Percentiles rank a stretch among this genome's conserved stretches.
These are phyloP conservation scores for Scotopteryx bipunctaria DNA, from an alignment of 2,888 invertebrate species.

Conservation along the genomic window DNA sequence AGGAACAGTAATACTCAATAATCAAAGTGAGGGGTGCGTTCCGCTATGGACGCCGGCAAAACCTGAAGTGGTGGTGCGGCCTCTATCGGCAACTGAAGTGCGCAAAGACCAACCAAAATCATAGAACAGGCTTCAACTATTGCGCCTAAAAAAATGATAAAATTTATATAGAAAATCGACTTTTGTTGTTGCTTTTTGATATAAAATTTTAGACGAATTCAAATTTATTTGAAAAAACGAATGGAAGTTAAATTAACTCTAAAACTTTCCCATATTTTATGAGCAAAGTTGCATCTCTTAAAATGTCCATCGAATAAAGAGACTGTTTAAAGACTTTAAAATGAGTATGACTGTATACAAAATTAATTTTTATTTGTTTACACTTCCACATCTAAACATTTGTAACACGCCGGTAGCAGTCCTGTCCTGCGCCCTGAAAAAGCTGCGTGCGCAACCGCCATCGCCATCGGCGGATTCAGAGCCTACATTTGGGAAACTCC, in stretches of 20 bases:
- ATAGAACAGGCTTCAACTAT: slow-evolving; percentile 21
- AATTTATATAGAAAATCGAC: not conserved
- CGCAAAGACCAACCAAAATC: slow-evolving; percentile 47
- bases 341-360: slow-evolving; percentile 1
- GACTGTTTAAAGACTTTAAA: not conserved
- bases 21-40: slow-evolving; percentile 56
- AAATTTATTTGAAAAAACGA: too few species aligned
- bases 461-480: slow-evolving; percentile 50
- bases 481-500: slow-evolving; percentile 46
- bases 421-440: slow-evolving; percentile 78
- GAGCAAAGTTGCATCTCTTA: too few species aligned
- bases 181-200: not conserved
- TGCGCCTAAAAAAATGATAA: slow-evolving; percentile 10
- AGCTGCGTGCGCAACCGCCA: slow-evolving; percentile 72
- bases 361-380: slow-evolving; percentile 25
- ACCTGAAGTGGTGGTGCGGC: slow-evolving; percentile 73
- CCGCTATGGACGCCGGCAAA: slow-evolving; percentile 70
- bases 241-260: too few species aligned
- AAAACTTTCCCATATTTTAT: too few species aligned
- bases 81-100: slow-evolving; percentile 70
- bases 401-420: slow-evolving; percentile 55
- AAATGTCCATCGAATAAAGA: too few species aligned
- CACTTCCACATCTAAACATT: slow-evolving; percentile 67
- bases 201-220: too few species aligned
- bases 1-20: slow-evolving; percentile 17